phyloP scores from a whole-genome alignment of 2,797 vertebrate species.

The Periophthalmus magnuspinnatus region DNA sequence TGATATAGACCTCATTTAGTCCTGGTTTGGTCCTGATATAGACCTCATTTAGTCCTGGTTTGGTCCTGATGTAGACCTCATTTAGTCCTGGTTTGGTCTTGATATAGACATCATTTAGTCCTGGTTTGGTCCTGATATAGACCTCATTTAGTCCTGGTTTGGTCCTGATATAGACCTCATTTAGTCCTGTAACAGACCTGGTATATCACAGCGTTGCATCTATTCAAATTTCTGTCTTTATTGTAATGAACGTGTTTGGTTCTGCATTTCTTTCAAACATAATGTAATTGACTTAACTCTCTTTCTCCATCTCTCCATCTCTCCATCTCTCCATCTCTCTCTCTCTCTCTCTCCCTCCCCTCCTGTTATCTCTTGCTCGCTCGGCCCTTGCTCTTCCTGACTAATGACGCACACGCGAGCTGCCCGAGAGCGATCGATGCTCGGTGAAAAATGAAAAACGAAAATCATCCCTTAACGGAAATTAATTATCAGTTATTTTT shows the following conservation, averaged over 20 bases:
- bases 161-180: neutral
- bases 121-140: neutral
- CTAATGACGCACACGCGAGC: slow-evolving; percentile 66
- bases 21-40: too few relatives aligned
- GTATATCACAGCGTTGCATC: slow-evolving; percentile 52
- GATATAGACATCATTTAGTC: neutral
- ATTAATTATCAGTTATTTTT: slow-evolving; percentile 81
- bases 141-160: slow-evolving; percentile 19
- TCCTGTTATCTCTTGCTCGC: slow-evolving; percentile 33
- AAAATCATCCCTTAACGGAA: slow-evolving; percentile 74
- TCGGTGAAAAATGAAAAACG: slow-evolving; percentile 72
- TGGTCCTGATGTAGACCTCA: neutral
- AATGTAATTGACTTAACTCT: slow-evolving; percentile 66
- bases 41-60: neutral
- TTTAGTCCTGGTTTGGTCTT: neutral
- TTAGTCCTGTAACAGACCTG: too few relatives aligned
- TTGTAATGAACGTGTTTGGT: slow-evolving; percentile 66
- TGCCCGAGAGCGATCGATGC: slow-evolving; percentile 63
- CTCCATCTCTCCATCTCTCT: too few relatives aligned
- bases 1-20: too few relatives aligned
- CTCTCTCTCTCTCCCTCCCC: slow-evolving; percentile 18
- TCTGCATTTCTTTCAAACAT: slow-evolving; percentile 63
- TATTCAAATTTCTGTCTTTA: slow-evolving; percentile 55
- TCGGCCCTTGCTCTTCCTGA: slow-evolving; percentile 17
- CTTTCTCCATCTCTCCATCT: neutral